Evolutionary conservation across 2,113 vertebrate genomes (phyloP).

Genomic region (Peromyscus polionotus): DNA sequence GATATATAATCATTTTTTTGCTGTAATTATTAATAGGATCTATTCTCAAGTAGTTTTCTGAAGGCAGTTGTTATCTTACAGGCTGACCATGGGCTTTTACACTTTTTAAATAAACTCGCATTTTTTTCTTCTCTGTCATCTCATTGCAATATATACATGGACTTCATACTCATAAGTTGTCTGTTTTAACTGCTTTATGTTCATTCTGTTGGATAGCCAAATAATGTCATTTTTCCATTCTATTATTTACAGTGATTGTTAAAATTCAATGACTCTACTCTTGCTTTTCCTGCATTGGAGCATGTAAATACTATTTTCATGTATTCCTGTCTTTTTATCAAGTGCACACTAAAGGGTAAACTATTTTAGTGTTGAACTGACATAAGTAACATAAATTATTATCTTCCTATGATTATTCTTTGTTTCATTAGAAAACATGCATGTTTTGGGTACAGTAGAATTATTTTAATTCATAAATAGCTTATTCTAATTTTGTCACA

Average conservation of each 20-base stretch:
- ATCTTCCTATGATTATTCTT: neutral
- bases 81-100: neutral
- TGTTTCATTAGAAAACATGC: neutral
- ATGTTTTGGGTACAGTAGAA: neutral
- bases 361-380: no score
- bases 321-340: neutral
- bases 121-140: neutral
- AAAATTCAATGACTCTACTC: neutral
- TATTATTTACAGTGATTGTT: neutral
- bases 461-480: neutral
- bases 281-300: neutral
- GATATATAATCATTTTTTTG: neutral
- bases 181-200: neutral
- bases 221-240: slow-evolving; percentile 14
- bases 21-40: neutral
- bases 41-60: neutral
- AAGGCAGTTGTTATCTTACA: neutral
- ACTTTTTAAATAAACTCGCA: neutral
- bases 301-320: neutral
- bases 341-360: neutral
- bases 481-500: neutral
- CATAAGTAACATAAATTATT: neutral
- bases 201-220: neutral
- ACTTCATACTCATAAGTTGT: neutral
- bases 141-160: neutral